A percentile compares a stretch with the other conserved stretches of the same genome.
These are phyloP conservation scores for Paradoxurus hermaphroditus DNA, from an alignment of 2,113 vertebrate genomes.

Conservation along the genomic window DNA sequence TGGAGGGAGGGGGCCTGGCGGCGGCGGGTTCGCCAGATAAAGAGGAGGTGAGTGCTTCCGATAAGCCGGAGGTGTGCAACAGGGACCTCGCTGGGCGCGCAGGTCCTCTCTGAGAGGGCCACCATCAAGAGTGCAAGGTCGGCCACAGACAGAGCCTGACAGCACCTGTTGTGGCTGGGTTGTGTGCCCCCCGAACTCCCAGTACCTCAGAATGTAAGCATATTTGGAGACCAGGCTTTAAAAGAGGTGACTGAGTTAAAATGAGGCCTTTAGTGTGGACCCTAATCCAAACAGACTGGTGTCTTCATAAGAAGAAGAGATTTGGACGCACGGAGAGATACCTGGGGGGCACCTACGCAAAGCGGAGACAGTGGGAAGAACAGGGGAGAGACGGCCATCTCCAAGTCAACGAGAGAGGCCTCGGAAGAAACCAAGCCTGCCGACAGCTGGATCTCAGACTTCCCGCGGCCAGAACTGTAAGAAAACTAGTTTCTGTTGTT, in stretches of 20 bases:
- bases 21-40: too few species aligned
- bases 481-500: background rate
- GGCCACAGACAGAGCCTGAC: background rate
- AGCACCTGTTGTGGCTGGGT: background rate
- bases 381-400: accelerated
- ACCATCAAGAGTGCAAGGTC: background rate
- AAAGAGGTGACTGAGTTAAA: background rate
- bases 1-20: too few species aligned
- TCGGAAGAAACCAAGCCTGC: background rate
- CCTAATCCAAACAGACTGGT: background rate
- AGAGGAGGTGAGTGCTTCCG: background rate
- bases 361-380: background rate
- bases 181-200: background rate
- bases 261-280: background rate
- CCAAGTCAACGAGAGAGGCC: background rate
- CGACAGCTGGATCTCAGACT: accelerated
- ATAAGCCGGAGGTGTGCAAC: background rate
- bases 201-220: background rate
- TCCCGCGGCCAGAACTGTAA: background rate
- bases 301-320: background rate
- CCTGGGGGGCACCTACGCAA: too few species aligned
- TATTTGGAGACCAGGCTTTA: background rate
- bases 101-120: background rate
- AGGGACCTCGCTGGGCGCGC: background rate
- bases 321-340: background rate